These are phyloP conservation scores for Enteromius unitaeniatus DNA, from an alignment of 2,797 vertebrate genomes.

Conservation along the genomic window DNA sequence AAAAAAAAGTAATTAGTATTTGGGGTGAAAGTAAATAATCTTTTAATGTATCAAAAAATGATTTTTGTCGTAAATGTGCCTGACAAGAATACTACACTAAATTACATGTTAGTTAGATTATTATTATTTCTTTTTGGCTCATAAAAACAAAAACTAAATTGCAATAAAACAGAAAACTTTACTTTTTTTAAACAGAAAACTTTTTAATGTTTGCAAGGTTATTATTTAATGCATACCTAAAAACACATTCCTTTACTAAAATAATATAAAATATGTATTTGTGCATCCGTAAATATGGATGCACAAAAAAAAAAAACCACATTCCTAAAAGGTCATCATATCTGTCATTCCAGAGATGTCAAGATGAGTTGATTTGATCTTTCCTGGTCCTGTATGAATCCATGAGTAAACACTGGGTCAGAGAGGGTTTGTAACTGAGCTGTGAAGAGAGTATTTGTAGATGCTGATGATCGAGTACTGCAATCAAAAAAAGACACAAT, in stretches of 20 bases:
- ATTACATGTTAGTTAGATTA: too few species aligned
- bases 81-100: too few species aligned
- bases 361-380: conserved; percentile 19
- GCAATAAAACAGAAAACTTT: too few species aligned
- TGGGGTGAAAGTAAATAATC: too few species aligned
- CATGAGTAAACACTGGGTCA: conserved; percentile 16
- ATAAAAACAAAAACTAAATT: too few species aligned
- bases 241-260: neutral
- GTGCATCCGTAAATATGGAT: neutral
- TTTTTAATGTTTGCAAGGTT: neutral
- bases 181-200: too few species aligned
- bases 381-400: conserved; percentile 22
- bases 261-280: neutral
- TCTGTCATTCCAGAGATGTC: conserved; percentile 11
- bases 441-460: conserved; percentile 41
- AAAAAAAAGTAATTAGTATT: too few species aligned
- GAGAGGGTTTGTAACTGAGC: conserved; percentile 9
- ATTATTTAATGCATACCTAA: neutral
- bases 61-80: too few species aligned
- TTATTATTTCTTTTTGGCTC: too few species aligned
- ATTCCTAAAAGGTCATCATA: conserved; percentile 7
- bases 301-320: neutral
- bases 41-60: too few species aligned
- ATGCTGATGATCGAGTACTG: conserved; percentile 24
- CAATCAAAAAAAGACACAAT: conserved; percentile 27